Evolutionary conservation across 2,113 vertebrate species (phyloP), one percentile per base, ranked within the genome.

Genomic region (Piprites chloris): DNA sequence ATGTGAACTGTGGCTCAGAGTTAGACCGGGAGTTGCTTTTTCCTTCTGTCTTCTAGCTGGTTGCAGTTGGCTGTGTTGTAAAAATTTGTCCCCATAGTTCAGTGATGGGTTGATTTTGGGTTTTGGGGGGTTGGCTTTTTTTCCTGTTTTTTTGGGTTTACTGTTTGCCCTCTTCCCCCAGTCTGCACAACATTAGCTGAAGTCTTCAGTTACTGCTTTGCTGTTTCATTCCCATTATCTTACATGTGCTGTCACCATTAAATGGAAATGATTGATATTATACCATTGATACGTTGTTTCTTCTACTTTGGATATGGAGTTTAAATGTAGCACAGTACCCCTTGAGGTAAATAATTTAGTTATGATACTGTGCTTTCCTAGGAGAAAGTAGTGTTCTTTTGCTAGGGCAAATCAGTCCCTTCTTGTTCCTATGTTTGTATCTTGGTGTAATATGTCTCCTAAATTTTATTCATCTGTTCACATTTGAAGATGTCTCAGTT

Each of bases 221-320:
- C 27, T 33, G 14, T 42, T 32, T 89, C 8, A 2, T 53, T 83
- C 16, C 33, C 12, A 27, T 47, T 85, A 49, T 37, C 32, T 85
- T 35, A 33, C 21, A 3, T 4, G 0, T 66, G 27, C 47, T 82
- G 52, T 79, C 47, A 62, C 27, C 0, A 1, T 27, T 87, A 39
- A 81, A 39, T 85, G 44, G n/a, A 66, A 44, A 11, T 66, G 73
- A 65, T 65, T 42, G 42, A 49, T 59, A 37, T 12, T 9, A 3
- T 42, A 26, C 37, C 11, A 27, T 67, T 73, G 46, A 66, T 42
- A 23, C 0, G 1, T 28, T 80, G 9, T 44, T 85, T 77, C 21
- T 82, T 81, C 26, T 81, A 13, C 30, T 63, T 83, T 42, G 67
- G 4, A 6, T 73, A 10, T 73, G 63, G 20, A 89, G 52, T 86